Evolutionary conservation across 2,113 vertebrate genomes (phyloP), one percentile per base, ranked within the genome.

Genomic region (Bungarus multicinctus): DNA sequence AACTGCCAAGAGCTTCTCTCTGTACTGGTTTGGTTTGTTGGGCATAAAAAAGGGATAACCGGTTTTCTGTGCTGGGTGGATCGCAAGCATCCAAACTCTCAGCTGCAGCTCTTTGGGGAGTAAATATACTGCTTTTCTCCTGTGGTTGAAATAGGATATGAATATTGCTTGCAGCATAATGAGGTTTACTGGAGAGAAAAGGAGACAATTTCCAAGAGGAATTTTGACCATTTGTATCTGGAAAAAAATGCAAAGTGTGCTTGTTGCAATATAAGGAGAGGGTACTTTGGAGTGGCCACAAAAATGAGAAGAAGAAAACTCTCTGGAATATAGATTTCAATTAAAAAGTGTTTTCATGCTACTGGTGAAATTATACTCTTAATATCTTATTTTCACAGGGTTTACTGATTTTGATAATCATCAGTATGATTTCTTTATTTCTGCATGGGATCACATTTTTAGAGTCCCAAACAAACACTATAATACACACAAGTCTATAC

Each of bases 61-160:
- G 97, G 97, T 97, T 97, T 96, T 96, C 93, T 97, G 97, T 97
- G 97, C 96, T 97, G 97, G 97, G 96, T 95, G 96, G 96, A 94
- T 97, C 96, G 95, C 96, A 87, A 91, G 93, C 97, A 93, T 88
- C 94, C 88, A 93, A 95, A 95, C n/a, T 86, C 23, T 53, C 14
- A 25, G 30, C 55, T 47, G 39, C 16, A 57, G 18, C 47, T 87
- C 55, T 87, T 93, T 50, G 20, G 58, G 88, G 74, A 39, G 74
- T 27, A 25, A 74, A 6, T 52, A 60, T 22, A 25, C 52, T 58
- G 45, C 3, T 14, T 60, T 89, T 27, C 27, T 25, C 87, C 88
- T n/a, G 14, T 18, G 34, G 54, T 90, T 58, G 74, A 85, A 52
- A 88, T 10, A 30, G 34, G 88, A 55, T 47, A 39, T 58, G 55